Conservation (phyloP, 2,113 vertebrate species). For the Aix galericulata region DNA sequence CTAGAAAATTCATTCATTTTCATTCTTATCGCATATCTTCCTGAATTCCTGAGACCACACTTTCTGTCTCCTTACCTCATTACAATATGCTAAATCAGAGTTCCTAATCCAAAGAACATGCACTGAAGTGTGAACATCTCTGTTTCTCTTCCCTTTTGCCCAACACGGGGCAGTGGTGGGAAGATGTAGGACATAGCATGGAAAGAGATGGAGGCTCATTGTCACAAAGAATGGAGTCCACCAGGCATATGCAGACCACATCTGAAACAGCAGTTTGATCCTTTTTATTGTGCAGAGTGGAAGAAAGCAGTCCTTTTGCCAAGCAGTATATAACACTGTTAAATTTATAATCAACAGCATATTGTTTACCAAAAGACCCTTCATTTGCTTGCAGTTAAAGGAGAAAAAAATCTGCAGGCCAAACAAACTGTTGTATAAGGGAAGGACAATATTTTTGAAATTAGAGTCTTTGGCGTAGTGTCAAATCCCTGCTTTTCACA, state of each 20-base stretch:
- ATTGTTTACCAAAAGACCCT: neutral
- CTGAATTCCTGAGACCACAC: neutral
- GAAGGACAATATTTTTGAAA: neutral
- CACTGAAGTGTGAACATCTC: neutral
- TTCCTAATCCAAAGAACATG: neutral
- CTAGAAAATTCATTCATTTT: neutral
- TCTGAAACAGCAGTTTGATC: neutral
- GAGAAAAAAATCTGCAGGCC: neutral
- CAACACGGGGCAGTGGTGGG: neutral
- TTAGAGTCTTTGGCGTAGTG: neutral
- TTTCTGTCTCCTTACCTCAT: neutral
- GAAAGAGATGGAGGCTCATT: neutral
- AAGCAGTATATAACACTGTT: neutral
- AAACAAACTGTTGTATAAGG: neutral
- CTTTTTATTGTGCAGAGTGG: neutral
- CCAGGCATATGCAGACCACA: fast-evolving
- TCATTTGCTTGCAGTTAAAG: neutral
- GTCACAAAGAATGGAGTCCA: neutral
- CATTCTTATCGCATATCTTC: neutral
- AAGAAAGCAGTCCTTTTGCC: neutral
- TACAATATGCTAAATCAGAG: neutral
- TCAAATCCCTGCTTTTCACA: neutral
- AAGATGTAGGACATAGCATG: fast-evolving
- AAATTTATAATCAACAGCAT: neutral
- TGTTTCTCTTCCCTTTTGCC: neutral